Percentiles rank a stretch among this genome's conserved stretches.
phyloP scores from a whole-genome alignment of 2,888 invertebrate species.

The Drosophila meridionalis region DNA sequence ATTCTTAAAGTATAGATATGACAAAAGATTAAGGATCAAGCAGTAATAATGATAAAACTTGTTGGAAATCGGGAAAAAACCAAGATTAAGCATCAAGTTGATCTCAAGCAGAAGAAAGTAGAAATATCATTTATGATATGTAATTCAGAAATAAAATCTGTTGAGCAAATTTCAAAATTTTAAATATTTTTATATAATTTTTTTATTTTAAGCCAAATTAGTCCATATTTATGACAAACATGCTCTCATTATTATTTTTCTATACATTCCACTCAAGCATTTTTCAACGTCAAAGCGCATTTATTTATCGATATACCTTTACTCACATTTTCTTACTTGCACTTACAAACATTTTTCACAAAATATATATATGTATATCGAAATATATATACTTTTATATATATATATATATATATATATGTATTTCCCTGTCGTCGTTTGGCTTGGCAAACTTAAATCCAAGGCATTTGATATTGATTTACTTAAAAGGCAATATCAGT shows the following conservation, averaged over 20 bases:
- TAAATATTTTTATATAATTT: too few relatives aligned
- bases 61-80: too few relatives aligned
- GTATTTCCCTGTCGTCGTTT: constrained; percentile 25
- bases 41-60: too few relatives aligned
- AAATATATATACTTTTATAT: background rate
- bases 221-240: too few relatives aligned
- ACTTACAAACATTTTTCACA: constrained; percentile 28
- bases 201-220: too few relatives aligned
- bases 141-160: too few relatives aligned
- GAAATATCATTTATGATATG: too few relatives aligned
- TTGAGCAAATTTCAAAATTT: too few relatives aligned
- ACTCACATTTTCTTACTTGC: constrained; percentile 9
- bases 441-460: constrained; percentile 75
- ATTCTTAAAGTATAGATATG: too few relatives aligned
- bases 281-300: constrained; percentile 21
- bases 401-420: constrained; percentile 2
- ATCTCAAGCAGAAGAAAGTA: too few relatives aligned
- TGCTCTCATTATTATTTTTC: background rate
- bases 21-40: too few relatives aligned
- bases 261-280: background rate
- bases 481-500: constrained; percentile 78
- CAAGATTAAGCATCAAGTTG: too few relatives aligned
- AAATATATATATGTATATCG: background rate
- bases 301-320: constrained; percentile 1
- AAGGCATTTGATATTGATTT: constrained; percentile 76